A percentile compares a stretch with the other conserved stretches of the same genome.
These are phyloP conservation scores for Iselma pallidipennis DNA, from an alignment of 2,888 invertebrate genomes.

Conservation along the genomic window DNA sequence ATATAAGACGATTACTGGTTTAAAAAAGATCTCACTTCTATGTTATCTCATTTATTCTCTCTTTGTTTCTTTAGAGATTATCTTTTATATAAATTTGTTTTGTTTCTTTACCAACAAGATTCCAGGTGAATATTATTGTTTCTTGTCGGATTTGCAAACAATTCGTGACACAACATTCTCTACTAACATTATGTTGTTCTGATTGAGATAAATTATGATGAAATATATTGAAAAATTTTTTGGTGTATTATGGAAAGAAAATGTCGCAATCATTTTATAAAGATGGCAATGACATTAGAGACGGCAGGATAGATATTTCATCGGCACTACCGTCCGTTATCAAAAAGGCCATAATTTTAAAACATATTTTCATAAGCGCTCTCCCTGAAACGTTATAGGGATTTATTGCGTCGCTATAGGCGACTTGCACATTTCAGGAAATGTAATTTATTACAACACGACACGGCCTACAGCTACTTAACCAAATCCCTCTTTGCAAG, in stretches of 20 bases:
- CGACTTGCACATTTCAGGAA: slow-evolving; percentile 38
- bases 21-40: slow-evolving; percentile 2
- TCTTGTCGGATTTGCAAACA: background rate
- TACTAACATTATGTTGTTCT: background rate
- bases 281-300: slow-evolving; percentile 15
- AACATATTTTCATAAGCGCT: slow-evolving; percentile 42
- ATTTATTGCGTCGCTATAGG: slow-evolving; percentile 38
- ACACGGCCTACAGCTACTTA: slow-evolving; percentile 17
- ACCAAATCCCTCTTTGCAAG: background rate
- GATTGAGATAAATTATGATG: slow-evolving; percentile 1
- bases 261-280: too few relatives aligned
- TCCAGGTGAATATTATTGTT: background rate
- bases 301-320: slow-evolving; percentile 21
- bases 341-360: slow-evolving; percentile 39
- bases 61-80: slow-evolving; percentile 9
- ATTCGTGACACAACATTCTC: background rate
- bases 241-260: too few relatives aligned
- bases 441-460: slow-evolving; percentile 35
- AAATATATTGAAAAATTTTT: too few relatives aligned
- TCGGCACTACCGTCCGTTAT: slow-evolving; percentile 24
- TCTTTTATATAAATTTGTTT: slow-evolving; percentile 9
- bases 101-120: background rate
- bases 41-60: background rate
- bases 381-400: slow-evolving; percentile 36
- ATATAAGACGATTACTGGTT: slow-evolving; percentile 15